phyloP scores from a whole-genome alignment of 23 tunicate species.

The Botrylloides violaceus region DNA sequence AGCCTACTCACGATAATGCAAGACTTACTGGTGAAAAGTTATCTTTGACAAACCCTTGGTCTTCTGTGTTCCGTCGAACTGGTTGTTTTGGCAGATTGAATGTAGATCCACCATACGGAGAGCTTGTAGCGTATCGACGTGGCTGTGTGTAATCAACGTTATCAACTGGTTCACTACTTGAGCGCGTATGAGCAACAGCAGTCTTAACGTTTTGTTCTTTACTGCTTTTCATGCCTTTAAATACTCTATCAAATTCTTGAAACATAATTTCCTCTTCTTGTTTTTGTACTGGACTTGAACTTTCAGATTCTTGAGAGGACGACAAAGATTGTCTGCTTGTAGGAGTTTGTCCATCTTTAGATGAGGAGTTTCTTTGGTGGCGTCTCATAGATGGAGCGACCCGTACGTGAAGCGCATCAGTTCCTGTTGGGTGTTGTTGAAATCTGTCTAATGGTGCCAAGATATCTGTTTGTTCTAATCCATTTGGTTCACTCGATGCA shows the following conservation, averaged over 20 bases:
- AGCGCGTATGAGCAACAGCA: slow-evolving; percentile 32
- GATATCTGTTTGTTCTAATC: slow-evolving; percentile 41
- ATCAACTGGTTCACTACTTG: slow-evolving; percentile 27
- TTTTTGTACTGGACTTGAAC: background rate
- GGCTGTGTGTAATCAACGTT: background rate
- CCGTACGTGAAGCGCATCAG: background rate
- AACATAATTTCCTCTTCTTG: background rate
- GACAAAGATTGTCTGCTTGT: background rate
- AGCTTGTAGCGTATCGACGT: background rate
- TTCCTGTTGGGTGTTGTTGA: slow-evolving; percentile 17
- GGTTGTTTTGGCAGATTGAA: background rate
- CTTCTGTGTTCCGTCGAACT: background rate
- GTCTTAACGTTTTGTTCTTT: background rate
- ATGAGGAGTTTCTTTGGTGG: background rate
- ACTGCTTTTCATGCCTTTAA: slow-evolving; percentile 35
- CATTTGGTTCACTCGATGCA: slow-evolving; percentile 67
- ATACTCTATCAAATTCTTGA: slow-evolving; percentile 44
- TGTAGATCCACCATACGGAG: slow-evolving; percentile 1
- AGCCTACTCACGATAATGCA: no score
- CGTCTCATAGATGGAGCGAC: background rate
- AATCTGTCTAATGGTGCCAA: slow-evolving; percentile 31
- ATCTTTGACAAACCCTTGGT: no score
- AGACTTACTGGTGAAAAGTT: no score
- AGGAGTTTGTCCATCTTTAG: background rate
- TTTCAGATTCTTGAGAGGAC: slow-evolving; percentile 8